Evolutionary conservation across 1,140 invertebrate species (phyloP).

Genomic region (Drosophila sucinea): DNA sequence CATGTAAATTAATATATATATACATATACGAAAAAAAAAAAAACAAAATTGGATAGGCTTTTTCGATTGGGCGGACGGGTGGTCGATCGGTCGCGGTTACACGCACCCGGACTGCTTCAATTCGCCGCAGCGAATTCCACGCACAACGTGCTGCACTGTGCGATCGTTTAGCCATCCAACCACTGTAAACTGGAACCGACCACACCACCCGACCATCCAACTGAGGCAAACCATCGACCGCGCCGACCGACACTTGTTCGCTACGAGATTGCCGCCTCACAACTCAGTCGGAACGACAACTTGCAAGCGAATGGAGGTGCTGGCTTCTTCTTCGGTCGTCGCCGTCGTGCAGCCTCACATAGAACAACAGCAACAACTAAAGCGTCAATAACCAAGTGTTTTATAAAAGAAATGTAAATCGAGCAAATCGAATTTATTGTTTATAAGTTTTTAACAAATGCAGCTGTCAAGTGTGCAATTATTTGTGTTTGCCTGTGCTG

Average conservation of each 20-base stretch:
- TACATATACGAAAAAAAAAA: neutral
- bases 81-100: neutral
- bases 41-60: conserved; percentile 35
- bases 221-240: conserved; percentile 46
- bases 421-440: conserved; percentile 43
- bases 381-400: conserved; percentile 47
- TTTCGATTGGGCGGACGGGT: conserved; percentile 4
- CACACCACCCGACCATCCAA: conserved; percentile 15
- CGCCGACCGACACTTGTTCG: conserved; percentile 75
- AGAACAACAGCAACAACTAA: conserved; percentile 38
- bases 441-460: conserved; percentile 61
- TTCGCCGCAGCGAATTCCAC: conserved; percentile 42
- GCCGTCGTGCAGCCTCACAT: conserved; percentile 61
- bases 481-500: conserved; percentile 28
- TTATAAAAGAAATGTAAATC: conserved; percentile 63
- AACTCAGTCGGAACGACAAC: conserved; percentile 77
- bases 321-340: conserved; percentile 60
- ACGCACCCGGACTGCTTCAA: neutral
- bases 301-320: conserved; percentile 78
- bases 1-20: conserved; percentile 51
- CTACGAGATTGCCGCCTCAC: conserved; percentile 54
- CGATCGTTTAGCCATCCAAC: conserved; percentile 20
- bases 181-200: conserved; percentile 45
- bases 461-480: conserved; percentile 59
- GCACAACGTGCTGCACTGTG: conserved; percentile 1